These are phyloP conservation scores for Pecten maximus DNA, from an alignment of 2,888 invertebrate genomes.

Conservation along the genomic window DNA sequence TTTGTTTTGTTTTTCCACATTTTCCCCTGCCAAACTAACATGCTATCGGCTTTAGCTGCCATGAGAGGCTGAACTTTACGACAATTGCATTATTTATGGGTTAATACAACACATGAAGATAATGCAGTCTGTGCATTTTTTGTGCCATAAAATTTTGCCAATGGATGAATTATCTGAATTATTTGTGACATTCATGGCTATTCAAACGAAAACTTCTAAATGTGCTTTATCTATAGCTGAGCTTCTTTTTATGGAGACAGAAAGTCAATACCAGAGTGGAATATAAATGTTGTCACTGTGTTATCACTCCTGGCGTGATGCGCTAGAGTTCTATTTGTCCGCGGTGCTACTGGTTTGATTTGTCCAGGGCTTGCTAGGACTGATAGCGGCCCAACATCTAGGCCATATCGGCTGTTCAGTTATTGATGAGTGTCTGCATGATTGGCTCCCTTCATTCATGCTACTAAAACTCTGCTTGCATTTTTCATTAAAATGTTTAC, in stretches of 20 bases:
- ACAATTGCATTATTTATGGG: background rate
- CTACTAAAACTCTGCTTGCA: background rate
- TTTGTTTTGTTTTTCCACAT: background rate
- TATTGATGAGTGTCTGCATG: background rate
- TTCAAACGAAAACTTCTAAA: conserved; percentile 33
- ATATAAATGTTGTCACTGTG: conserved; percentile 16
- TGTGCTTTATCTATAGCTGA: conserved; percentile 13
- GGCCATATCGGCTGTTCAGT: background rate
- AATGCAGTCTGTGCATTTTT: conserved; percentile 17
- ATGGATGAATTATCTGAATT: conserved; percentile 32
- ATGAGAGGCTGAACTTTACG: conserved; percentile 13
- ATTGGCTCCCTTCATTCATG: conserved; percentile 8
- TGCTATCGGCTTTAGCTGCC: conserved; percentile 9
- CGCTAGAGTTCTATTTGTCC: background rate
- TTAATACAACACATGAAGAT: conserved; percentile 22
- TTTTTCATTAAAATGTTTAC: background rate
- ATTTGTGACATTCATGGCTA: conserved; percentile 30
- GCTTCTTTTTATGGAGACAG: conserved; percentile 30
- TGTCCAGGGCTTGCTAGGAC: background rate
- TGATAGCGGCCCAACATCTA: conserved; percentile 14
- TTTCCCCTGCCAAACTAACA: background rate
- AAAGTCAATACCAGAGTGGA: background rate
- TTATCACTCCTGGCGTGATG: background rate
- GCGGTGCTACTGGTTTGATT: too few species aligned
- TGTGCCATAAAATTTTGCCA: conserved; percentile 5